Percentiles rank a stretch among this genome's conserved stretches.
These are phyloP conservation scores for Bucorvus abyssinicus DNA, from an alignment of 2,797 vertebrate species.

Conservation along the genomic window DNA sequence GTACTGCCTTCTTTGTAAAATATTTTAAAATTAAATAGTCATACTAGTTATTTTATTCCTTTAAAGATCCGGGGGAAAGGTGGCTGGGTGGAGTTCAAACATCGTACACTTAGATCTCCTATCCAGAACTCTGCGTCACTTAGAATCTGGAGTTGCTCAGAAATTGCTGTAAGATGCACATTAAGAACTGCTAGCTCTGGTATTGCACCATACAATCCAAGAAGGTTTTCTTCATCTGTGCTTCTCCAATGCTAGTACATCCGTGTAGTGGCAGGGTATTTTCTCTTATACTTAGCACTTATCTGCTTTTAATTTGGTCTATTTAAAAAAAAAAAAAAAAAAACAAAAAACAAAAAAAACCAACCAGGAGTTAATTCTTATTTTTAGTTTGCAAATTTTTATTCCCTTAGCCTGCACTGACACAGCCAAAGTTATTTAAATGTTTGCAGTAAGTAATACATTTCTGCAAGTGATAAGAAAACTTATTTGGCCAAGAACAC, in stretches of 20 bases:
- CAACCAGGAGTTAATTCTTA: neutral
- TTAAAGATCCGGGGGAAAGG: neutral
- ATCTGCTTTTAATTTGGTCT: neutral
- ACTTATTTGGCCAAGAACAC: neutral
- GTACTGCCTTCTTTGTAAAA: neutral
- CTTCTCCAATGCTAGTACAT: neutral
- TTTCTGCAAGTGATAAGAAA: slow-evolving; percentile 10
- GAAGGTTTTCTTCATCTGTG: neutral
- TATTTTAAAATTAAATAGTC: neutral
- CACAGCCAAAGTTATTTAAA: slow-evolving; percentile 1
- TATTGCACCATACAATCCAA: neutral
- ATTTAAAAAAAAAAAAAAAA: neutral
- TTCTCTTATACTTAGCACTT: neutral
- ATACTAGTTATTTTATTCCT: neutral
- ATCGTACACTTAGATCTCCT: rapidly evolving
- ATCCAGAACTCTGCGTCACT: neutral
- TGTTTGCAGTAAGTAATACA: neutral
- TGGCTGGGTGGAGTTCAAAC: neutral
- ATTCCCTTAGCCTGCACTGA: neutral
- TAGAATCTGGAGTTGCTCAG: neutral
- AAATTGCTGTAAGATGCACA: neutral
- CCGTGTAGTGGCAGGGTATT: neutral
- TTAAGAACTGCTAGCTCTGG: neutral
- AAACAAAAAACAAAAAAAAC: too few species aligned
- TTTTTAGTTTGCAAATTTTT: slow-evolving; percentile 5